These are phyloP conservation scores for Parazoanthus swiftii DNA, from an alignment of 92 coral and sea anemone genomes.

Conservation along the genomic window DNA sequence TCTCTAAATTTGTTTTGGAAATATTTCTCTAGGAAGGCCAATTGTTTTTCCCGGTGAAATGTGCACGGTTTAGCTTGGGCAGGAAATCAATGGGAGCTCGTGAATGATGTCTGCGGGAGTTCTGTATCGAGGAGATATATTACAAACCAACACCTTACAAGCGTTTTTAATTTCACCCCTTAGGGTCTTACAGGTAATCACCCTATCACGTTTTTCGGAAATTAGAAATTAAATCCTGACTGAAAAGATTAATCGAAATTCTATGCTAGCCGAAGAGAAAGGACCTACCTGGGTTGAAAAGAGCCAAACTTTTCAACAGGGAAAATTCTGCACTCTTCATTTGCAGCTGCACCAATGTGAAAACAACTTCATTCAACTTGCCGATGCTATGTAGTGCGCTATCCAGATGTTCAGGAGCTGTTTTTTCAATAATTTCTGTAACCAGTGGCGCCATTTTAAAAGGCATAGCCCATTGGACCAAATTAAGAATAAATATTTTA, in stretches of 20 bases:
- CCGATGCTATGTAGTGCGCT: constrained; percentile 84
- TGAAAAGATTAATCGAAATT: background rate
- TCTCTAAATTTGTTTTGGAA: constrained; percentile 19
- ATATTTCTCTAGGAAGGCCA: constrained; percentile 36
- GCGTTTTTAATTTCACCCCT: constrained; percentile 30
- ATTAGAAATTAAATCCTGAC: constrained; percentile 10
- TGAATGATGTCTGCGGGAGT: constrained; percentile 41
- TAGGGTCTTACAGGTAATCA: constrained; percentile 15
- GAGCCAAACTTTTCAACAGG: constrained; percentile 85
- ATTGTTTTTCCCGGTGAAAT: constrained; percentile 14
- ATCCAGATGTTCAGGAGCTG: constrained; percentile 78
- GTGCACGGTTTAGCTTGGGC: constrained; percentile 32
- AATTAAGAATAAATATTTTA: constrained; percentile 85
- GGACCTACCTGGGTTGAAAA: constrained; percentile 92
- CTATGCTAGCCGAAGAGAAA: background rate
- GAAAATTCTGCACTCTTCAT: constrained; percentile 84
- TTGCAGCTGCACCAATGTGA: constrained; percentile 88
- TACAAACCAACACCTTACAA: constrained; percentile 3
- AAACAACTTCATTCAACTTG: constrained; percentile 90
- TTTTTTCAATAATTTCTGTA: constrained; percentile 73
- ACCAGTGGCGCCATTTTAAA: constrained; percentile 86
- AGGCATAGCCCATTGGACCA: constrained; percentile 95
- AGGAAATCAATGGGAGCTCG: constrained; percentile 30
- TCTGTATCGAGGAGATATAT: constrained; percentile 12
- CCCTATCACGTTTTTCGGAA: constrained; percentile 31